A percentile compares a stretch with the other conserved stretches of the same genome.
phyloP scores from a whole-genome alignment of 2,113 vertebrate genomes.

The Notarius quadriscutis region DNA sequence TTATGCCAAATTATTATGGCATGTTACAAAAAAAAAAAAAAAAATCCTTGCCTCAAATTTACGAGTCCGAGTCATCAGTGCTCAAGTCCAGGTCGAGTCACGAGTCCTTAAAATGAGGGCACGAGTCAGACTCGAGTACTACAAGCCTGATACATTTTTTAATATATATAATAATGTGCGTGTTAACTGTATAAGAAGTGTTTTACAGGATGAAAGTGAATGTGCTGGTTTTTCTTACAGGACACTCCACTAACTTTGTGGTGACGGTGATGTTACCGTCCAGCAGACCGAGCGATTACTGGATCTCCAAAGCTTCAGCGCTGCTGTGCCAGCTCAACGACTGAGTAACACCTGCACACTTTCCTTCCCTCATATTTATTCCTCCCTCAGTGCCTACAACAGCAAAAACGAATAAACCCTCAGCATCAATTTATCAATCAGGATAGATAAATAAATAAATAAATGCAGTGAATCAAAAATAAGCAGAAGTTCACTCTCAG shows the following conservation, averaged over 20 bases:
- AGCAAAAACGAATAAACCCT: not conserved
- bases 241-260: conserved; percentile 79
- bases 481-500: not conserved
- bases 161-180: too few species aligned
- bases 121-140: too few species aligned
- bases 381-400: not conserved
- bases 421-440: not conserved
- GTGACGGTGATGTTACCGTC: conserved; percentile 77
- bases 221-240: conserved; percentile 53
- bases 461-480: not conserved
- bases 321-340: conserved; percentile 78
- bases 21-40: too few species aligned
- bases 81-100: too few species aligned
- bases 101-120: too few species aligned
- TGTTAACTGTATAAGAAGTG: too few species aligned
- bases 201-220: not conserved
- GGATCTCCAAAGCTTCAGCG: conserved; percentile 78
- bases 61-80: too few species aligned
- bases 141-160: too few species aligned
- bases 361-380: not conserved
- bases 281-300: conserved; percentile 72
- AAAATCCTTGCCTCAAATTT: too few species aligned
- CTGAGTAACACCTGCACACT: conserved; percentile 40
- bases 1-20: too few species aligned
- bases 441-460: too few species aligned